Evolutionary conservation across 2,888 invertebrate genomes (phyloP), one percentile per base, ranked within the genome.

Genomic region (Iphiclides podalirius): DNA sequence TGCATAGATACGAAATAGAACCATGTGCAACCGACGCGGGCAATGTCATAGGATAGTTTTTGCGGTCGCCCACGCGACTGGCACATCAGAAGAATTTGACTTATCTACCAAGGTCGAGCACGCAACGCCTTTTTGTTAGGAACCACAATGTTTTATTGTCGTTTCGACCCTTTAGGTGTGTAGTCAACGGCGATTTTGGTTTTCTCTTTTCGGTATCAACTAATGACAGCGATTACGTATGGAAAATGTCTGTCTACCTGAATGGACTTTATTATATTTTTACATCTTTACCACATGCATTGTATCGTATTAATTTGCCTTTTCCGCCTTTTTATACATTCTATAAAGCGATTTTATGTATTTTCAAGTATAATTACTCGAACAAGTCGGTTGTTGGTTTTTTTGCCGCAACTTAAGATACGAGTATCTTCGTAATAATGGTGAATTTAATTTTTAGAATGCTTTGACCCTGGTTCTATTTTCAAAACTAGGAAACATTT

Each of bases 1-100:
- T 20, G 33, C 51, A 52, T 31, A 43, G 50, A 45, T 48, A 23
- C 45, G 48, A 55, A 46, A 40, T 72, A 69, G 75, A 72, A 85
- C 85, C 60, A 41, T 84, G 77, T 82, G 52, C 38, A 7, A 62
- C 9, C 60, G 63, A 68, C 56, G 51, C 52, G 45, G 51, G 70
- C 85, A 88, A 85, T 84, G 85, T 84, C 83, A 84, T 80, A 85
- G 83, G 83, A 87, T 77, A 88, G 86, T 88, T 87, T 88, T 88
- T 87, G 84, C 79, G 71, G 65, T 76, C 83, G 79, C 87, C 86
- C 82, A 87, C 87, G 69, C 79, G 60, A 59, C 68, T 64, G 61
- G 76, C 57, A 72, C 78, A 80, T 82, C 78, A 70, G 73, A 86
- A 86, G 84, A 85, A 86, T 86, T 87, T 79, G 85, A 85, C 85